A percentile compares a stretch with the other conserved stretches of the same genome.
Evolutionary conservation across 2,888 invertebrate species (phyloP).

Genomic region (Micoletzkya japonica): DNA sequence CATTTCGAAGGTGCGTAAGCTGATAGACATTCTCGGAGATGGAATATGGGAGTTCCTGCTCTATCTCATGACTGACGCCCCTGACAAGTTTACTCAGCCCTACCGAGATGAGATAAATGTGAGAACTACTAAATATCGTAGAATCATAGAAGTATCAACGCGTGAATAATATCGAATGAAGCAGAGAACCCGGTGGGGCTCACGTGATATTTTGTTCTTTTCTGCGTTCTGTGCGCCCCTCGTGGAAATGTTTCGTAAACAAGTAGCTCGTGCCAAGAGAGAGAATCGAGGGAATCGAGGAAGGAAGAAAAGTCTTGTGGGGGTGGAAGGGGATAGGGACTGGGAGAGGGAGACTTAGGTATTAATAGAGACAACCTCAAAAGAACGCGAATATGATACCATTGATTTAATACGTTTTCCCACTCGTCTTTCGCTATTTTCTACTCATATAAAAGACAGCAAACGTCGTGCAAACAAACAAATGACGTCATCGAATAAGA

Average conservation of each 20-base stretch:
- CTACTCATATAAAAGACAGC: not conserved
- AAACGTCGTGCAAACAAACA: not conserved
- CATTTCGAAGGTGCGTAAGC: not conserved
- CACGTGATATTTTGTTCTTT: too few species aligned
- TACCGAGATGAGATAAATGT: constrained; percentile 32
- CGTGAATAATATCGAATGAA: not conserved
- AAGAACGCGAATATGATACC: too few species aligned
- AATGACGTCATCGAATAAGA: not conserved
- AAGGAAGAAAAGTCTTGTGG: too few species aligned
- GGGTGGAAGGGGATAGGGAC: too few species aligned
- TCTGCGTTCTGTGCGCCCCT: too few species aligned
- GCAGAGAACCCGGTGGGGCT: too few species aligned
- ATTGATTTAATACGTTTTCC: not conserved
- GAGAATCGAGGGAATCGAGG: not conserved
- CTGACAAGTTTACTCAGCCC: constrained; percentile 28
- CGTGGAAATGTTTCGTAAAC: too few species aligned
- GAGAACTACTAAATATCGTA: not conserved
- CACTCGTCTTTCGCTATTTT: not conserved
- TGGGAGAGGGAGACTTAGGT: too few species aligned
- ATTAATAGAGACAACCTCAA: too few species aligned
- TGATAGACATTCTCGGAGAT: not conserved
- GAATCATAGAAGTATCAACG: not conserved
- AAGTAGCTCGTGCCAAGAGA: not conserved
- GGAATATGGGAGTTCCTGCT: constrained; percentile 1
- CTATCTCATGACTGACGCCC: constrained; percentile 13